Evolutionary conservation across 2,113 vertebrate genomes (phyloP).

Genomic region (Motacilla tschutschensis): DNA sequence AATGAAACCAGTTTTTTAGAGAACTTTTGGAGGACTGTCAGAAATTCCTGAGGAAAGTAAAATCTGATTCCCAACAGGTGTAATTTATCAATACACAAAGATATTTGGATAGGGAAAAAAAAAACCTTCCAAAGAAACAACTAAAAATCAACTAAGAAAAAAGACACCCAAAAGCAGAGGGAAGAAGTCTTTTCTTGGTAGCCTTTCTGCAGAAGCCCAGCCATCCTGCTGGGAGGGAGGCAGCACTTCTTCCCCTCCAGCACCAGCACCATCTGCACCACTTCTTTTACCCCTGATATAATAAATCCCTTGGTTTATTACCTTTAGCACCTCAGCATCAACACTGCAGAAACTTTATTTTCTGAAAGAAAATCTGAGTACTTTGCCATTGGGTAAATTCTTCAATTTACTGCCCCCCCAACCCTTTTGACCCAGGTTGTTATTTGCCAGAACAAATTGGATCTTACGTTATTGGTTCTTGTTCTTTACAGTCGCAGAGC

Average conservation of each 20-base stretch:
- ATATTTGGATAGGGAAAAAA: neutral
- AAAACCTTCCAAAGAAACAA: neutral
- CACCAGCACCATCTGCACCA: neutral
- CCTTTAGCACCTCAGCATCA: neutral
- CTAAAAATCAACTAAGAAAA: neutral
- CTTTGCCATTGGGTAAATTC: slow-evolving; percentile 25
- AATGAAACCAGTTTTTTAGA: neutral
- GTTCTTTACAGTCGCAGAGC: neutral
- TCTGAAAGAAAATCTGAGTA: neutral
- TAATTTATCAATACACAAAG: neutral
- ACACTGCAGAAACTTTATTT: neutral
- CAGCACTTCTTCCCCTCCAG: neutral
- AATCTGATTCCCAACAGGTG: neutral
- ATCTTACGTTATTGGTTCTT: slow-evolving; percentile 11
- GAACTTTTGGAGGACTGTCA: neutral
- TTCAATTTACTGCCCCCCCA: neutral
- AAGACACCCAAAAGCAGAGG: neutral
- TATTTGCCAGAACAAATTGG: slow-evolving; percentile 36
- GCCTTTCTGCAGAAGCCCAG: neutral
- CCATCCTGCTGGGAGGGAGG: neutral
- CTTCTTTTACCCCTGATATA: neutral
- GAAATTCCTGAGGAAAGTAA: neutral
- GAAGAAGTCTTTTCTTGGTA: neutral
- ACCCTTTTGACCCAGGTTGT: neutral
- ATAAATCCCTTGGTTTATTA: neutral